A percentile compares a stretch with the other conserved stretches of the same genome.
Evolutionary conservation across 53 echinoderm and acorn worm genomes (phyloP).

Genomic region (Temnopleurus reevesii): DNA sequence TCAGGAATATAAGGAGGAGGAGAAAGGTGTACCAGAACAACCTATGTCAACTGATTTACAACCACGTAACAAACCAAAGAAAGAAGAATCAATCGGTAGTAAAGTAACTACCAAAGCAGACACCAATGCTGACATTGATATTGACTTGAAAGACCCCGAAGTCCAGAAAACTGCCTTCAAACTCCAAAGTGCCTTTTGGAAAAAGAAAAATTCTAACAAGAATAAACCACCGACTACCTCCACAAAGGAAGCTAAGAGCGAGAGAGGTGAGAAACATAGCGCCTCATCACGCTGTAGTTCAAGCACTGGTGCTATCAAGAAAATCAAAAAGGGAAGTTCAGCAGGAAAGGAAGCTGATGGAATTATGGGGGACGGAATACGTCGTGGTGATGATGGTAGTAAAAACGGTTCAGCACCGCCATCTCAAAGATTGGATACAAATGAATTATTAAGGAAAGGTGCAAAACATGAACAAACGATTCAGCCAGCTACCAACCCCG

Average conservation of each 20-base stretch:
- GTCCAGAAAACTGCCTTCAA: slow-evolving; percentile 25
- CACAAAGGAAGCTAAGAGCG: not conserved
- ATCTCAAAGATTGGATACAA: not conserved
- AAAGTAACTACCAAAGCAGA: not conserved
- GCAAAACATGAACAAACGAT: not conserved
- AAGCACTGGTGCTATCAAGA: not conserved
- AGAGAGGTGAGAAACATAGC: not conserved
- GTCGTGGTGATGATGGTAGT: not conserved
- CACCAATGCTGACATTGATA: not conserved
- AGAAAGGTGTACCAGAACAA: not conserved
- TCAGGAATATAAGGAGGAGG: not conserved
- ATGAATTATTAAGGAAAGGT: not conserved
- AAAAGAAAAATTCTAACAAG: slow-evolving; percentile 12
- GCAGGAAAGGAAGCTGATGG: not conserved
- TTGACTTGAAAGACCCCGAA: slow-evolving; percentile 48
- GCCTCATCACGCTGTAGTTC: not conserved
- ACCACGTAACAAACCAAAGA: not conserved
- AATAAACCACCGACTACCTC: not conserved
- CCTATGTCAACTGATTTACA: not conserved
- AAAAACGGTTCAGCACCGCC: too few species aligned
- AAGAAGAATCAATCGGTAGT: not conserved
- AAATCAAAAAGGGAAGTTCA: not conserved
- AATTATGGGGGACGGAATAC: not conserved
- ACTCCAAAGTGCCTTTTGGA: slow-evolving; percentile 31
- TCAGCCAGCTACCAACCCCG: not conserved